A percentile compares a stretch with the other conserved stretches of the same genome.
phyloP scores from a whole-genome alignment of 2,113 vertebrate genomes.

The Indri indri region DNA sequence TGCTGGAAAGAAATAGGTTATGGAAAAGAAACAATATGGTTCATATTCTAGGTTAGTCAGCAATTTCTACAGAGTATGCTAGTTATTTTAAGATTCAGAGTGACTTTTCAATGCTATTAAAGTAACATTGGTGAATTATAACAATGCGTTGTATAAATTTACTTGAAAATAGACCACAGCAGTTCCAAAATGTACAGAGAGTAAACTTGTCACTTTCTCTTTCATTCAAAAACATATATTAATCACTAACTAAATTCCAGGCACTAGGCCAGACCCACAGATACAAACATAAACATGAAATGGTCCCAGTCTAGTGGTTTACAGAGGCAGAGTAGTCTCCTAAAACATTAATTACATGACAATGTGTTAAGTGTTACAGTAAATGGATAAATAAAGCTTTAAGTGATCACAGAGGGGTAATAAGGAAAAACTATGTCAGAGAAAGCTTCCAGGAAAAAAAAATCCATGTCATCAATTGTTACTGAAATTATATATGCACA shows the following conservation, averaged over 20 bases:
- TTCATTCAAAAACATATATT: constrained; percentile 16
- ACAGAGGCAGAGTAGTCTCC: not conserved
- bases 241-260: constrained; percentile 12
- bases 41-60: constrained; percentile 50
- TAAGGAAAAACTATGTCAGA: not conserved
- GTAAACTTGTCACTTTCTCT: not conserved
- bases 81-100: constrained; percentile 27
- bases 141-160: not conserved
- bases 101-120: constrained; percentile 11
- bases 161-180: not conserved
- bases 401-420: not conserved
- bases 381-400: not conserved
- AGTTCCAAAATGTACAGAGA: not conserved
- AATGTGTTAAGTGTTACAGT: not conserved
- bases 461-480: not conserved
- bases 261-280: not conserved
- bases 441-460: not conserved
- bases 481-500: not conserved
- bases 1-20: constrained; percentile 35
- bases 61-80: constrained; percentile 10
- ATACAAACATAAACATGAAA: constrained; percentile 15
- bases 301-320: not conserved
- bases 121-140: constrained; percentile 4
- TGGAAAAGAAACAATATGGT: constrained; percentile 19
- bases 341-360: not conserved